Evolutionary conservation across 2,888 invertebrate species (phyloP), one percentile per base, ranked within the genome.

Genomic region (Drosophila pseudotakahashii): DNA sequence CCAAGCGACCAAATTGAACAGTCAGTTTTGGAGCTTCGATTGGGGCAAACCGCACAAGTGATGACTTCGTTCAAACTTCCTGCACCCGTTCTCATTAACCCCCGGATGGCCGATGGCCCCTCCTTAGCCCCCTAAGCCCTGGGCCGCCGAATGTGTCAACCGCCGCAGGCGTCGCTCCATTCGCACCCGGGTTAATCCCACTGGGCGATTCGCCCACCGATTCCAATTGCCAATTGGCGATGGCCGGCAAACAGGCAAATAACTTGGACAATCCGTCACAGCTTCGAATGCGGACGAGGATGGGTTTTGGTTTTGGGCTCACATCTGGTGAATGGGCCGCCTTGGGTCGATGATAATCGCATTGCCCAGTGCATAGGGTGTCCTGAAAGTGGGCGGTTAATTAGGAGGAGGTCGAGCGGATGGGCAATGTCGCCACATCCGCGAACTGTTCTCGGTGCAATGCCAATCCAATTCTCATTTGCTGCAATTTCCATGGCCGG

Each of bases 281-380:
- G 59, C 41, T 41, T 30, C 55, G 54, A 30, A 10, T 30, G 58
- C 19, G 50, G 32, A 44, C 7, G 26, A 10, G 19, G 32, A 44
- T 42, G 41, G 42, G 50, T 34, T 48, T 16, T 7, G 30, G 26
- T 26, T 26, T 26, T 6, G 26, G 26, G 26, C 26, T 26, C 26
- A 26, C 26, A 5, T 26, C 2, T 48, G 57, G 26, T 2, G 19
- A 19, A 26, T 23, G 14, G 14, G 14, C n/a, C 55, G 58, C 54
- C 58, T 57, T 58, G 57, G 58, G 19, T 59, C 58, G 58, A 57
- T 57, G 58, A 57, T 57, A 59, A 59, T 58, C 62, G 30, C 62
- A 47, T 61, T 45, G 39, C 34, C 13, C 7, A 26, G 26, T 26
- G 26, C 26, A 44, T 11, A 16, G 36, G 19, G 6, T 32, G 47